Evolutionary conservation across 2,113 vertebrate genomes (phyloP).

Genomic region (Notarius lentiginosus): DNA sequence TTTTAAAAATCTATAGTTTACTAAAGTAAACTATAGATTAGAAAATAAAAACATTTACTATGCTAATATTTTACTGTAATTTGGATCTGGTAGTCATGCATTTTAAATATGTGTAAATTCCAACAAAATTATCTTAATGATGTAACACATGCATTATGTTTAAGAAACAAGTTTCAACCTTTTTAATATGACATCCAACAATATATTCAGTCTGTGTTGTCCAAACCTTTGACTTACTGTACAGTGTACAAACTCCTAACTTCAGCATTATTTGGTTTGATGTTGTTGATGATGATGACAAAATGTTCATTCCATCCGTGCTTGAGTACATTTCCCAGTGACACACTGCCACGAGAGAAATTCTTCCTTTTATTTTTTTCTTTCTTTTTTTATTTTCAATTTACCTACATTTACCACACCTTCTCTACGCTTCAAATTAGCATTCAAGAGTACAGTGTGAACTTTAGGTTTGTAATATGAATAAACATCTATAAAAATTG

Average conservation of each 20-base stretch:
- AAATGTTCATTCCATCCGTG: background rate
- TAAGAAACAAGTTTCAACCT: background rate
- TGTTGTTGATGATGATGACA: background rate
- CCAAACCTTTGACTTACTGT: background rate
- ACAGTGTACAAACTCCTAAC: background rate
- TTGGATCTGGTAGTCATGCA: background rate
- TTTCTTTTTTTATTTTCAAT: background rate
- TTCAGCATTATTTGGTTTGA: background rate
- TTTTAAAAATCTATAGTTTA: no score
- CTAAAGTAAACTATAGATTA: background rate
- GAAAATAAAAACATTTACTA: background rate
- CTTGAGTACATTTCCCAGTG: background rate
- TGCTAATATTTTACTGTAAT: background rate
- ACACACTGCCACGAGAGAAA: background rate
- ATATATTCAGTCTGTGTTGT: background rate
- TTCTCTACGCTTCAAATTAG: background rate
- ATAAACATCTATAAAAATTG: background rate
- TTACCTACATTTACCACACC: background rate
- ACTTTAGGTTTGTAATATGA: background rate
- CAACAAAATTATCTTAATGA: background rate
- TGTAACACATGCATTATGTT: background rate
- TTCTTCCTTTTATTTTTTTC: background rate
- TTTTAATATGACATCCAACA: background rate
- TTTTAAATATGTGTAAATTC: background rate
- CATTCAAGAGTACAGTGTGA: background rate